A percentile compares a stretch with the other conserved stretches of the same genome.
Conservation (phyloP, 2,888 invertebrate genomes). For the Ophioninae sp. region DNA sequence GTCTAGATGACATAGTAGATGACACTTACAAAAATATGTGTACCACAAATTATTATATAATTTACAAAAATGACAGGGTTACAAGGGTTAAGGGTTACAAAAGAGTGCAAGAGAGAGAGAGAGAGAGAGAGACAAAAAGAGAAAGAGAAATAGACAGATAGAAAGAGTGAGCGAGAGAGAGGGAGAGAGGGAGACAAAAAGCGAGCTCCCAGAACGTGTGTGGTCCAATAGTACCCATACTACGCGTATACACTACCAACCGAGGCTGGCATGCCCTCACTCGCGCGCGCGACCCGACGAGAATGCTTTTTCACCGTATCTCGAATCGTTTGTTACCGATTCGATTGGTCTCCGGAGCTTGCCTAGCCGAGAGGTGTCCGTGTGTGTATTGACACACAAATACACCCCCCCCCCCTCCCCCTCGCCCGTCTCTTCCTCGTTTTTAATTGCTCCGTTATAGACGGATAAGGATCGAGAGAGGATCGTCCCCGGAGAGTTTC, state of each 20-base stretch:
- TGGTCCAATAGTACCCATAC: constrained; percentile 69
- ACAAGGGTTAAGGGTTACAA: too few species aligned
- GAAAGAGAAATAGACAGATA: too few species aligned
- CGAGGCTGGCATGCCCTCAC: not conserved
- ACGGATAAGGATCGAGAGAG: constrained; percentile 68
- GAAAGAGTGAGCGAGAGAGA: too few species aligned
- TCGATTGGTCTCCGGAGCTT: constrained; percentile 70
- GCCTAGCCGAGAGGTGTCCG: constrained; percentile 22
- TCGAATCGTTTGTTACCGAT: constrained; percentile 79
- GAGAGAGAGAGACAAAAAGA: too few species aligned
- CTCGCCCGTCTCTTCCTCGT: constrained; percentile 52
- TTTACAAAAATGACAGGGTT: too few species aligned
- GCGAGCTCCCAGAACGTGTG: constrained; percentile 71
- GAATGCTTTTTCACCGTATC: constrained; percentile 72
- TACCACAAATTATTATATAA: too few species aligned
- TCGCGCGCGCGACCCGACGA: constrained; percentile 58
- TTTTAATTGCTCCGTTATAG: constrained; percentile 70
- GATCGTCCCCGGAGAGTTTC: constrained; percentile 25
- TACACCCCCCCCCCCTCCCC: not conserved
- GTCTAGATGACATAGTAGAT: too few species aligned
- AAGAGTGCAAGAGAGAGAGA: too few species aligned
- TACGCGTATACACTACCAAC: constrained; percentile 29
- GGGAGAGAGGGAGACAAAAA: constrained; percentile 16
- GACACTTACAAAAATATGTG: too few species aligned
- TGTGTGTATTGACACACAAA: not conserved